A percentile compares a stretch with the other conserved stretches of the same genome.
Evolutionary conservation across 2,113 vertebrate genomes (phyloP).

Genomic region (Smithornis capensis): DNA sequence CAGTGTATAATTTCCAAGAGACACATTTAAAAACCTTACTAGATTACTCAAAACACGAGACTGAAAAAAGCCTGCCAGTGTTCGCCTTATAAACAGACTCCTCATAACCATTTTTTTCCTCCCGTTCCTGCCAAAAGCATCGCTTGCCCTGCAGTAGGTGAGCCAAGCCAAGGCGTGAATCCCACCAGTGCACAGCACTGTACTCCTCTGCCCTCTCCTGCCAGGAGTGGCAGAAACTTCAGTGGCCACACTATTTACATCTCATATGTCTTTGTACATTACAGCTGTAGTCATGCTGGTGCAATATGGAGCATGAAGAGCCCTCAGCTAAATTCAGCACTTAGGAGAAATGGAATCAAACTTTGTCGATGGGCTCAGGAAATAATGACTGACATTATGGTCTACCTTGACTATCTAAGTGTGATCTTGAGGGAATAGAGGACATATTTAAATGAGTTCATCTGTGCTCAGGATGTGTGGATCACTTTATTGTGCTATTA

Average conservation of each 20-base stretch:
- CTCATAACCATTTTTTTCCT: neutral
- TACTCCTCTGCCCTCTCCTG: neutral
- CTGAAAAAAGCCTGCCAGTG: neutral
- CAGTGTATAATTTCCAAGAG: neutral
- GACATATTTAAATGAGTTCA: slow-evolving; percentile 35
- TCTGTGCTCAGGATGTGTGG: neutral
- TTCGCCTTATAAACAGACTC: neutral
- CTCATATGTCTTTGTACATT: neutral
- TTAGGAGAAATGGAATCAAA: slow-evolving; percentile 25
- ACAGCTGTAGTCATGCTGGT: neutral
- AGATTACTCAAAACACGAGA: neutral
- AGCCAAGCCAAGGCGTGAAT: rapidly evolving
- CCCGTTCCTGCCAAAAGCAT: neutral
- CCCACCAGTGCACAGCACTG: rapidly evolving
- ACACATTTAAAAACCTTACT: neutral
- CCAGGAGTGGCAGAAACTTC: neutral
- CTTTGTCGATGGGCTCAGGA: neutral
- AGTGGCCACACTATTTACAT: neutral
- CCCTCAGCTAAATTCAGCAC: slow-evolving; percentile 14
- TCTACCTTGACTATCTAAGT: neutral
- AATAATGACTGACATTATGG: neutral
- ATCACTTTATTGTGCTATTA: slow-evolving; percentile 31
- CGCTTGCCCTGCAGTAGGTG: neutral
- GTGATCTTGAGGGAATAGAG: slow-evolving; percentile 16
- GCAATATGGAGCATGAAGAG: neutral